A percentile compares a stretch with the other conserved stretches of the same genome.
These are phyloP conservation scores for Myiagra hebetior DNA, from an alignment of 2,113 vertebrate genomes.

Conservation along the genomic window DNA sequence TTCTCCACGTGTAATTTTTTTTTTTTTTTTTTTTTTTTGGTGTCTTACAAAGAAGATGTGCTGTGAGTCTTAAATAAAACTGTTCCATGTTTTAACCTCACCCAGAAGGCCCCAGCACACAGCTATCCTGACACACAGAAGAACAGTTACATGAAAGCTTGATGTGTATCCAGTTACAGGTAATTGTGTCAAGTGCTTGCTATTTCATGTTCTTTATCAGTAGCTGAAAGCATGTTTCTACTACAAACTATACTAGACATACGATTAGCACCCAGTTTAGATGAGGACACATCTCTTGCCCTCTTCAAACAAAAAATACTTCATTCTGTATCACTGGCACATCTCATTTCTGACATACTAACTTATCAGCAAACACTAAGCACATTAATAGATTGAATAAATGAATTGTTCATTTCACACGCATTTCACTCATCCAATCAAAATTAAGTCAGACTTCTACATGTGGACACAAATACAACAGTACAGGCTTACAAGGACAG, in stretches of 20 bases:
- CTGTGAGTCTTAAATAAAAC: neutral
- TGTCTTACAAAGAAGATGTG: neutral
- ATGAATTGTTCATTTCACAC: neutral
- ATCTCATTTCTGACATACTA: neutral
- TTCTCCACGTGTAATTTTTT: neutral
- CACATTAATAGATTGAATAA: accelerated
- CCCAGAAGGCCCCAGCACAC: neutral
- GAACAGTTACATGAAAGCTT: neutral
- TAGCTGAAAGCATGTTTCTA: neutral
- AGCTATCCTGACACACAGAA: neutral
- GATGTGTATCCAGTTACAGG: accelerated
- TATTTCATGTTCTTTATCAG: neutral
- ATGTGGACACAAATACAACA: accelerated
- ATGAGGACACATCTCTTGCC: neutral
- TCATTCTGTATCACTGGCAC: neutral
- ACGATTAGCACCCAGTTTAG: neutral
- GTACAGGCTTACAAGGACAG: neutral
- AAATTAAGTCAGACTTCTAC: neutral
- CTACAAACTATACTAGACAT: neutral
- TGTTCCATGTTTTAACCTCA: neutral
- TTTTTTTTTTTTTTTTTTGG: neutral
- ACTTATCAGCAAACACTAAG: neutral
- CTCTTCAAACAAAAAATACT: neutral
- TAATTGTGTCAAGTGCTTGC: neutral
- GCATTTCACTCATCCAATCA: neutral